A percentile compares a stretch with the other conserved stretches of the same genome.
phyloP scores from a whole-genome alignment of 2,113 vertebrate genomes.

The Scomber scombrus region DNA sequence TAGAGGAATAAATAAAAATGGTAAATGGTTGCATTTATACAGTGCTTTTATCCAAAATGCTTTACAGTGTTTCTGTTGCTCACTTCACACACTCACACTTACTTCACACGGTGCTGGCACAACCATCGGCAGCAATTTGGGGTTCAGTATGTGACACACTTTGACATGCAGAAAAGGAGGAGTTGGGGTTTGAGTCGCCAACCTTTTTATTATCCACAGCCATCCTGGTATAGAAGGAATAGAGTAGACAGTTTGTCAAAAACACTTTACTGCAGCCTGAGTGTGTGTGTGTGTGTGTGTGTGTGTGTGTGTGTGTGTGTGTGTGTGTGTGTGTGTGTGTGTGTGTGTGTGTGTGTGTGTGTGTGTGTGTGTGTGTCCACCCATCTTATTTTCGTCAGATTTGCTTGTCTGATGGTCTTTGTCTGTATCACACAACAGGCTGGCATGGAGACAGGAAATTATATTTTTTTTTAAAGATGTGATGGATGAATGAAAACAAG shows the following conservation, averaged over 20 bases:
- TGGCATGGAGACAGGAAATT: slow-evolving; percentile 42
- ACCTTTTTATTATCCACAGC: too few relatives aligned
- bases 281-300: not conserved
- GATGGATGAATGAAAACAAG: slow-evolving; percentile 30
- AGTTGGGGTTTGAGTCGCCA: too few relatives aligned
- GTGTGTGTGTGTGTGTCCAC: not conserved
- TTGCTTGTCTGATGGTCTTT: slow-evolving; percentile 17
- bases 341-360: too few relatives aligned
- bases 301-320: too few relatives aligned
- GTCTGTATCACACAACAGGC: slow-evolving; percentile 21
- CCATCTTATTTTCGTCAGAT: slow-evolving; percentile 23
- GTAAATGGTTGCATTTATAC: too few relatives aligned
- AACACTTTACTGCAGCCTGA: slow-evolving; percentile 9
- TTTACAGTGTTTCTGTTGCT: too few relatives aligned
- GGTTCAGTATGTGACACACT: too few relatives aligned
- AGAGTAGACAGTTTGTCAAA: slow-evolving; percentile 14
- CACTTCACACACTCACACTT: too few relatives aligned
- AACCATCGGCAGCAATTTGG: too few relatives aligned
- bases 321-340: not conserved
- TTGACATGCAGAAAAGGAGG: too few relatives aligned
- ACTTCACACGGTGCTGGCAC: too few relatives aligned
- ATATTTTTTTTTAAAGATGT: slow-evolving; percentile 33
- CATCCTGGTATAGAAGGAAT: not conserved
- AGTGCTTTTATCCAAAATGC: too few relatives aligned
- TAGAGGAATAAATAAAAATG: not conserved